Percentiles rank a stretch among this genome's conserved stretches.
Evolutionary conservation across 2,888 invertebrate species (phyloP).

Genomic region (Meliscaeva auricollis): DNA sequence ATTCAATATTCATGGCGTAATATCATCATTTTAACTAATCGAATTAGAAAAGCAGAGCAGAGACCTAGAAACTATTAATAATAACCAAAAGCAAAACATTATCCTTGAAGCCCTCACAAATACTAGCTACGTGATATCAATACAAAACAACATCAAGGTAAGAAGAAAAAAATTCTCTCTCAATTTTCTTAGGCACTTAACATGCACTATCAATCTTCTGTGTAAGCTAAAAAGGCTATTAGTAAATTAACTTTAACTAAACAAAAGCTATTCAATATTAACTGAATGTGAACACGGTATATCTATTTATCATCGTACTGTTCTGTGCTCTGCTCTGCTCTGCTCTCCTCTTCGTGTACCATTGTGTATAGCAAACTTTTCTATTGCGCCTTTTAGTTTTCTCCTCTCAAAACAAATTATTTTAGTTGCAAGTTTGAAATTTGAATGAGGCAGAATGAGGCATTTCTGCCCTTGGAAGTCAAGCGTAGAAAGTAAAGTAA

Average conservation of each 20-base stretch:
- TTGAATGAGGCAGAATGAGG: too few species aligned
- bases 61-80: conserved; percentile 9
- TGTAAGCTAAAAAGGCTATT: conserved; percentile 27
- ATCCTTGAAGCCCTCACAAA: conserved; percentile 11
- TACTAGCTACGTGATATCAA: conserved; percentile 26
- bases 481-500: too few species aligned
- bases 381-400: too few species aligned
- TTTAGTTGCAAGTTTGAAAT: conserved; percentile 2
- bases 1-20: conserved; percentile 1
- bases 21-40: conserved; percentile 4
- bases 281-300: conserved; percentile 5
- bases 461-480: too few species aligned
- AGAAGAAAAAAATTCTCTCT: conserved; percentile 2
- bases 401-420: not conserved
- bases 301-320: conserved; percentile 29
- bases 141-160: conserved; percentile 11
- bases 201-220: conserved; percentile 37
- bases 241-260: conserved; percentile 29
- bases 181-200: conserved; percentile 15
- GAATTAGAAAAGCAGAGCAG: not conserved
- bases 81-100: conserved; percentile 2
- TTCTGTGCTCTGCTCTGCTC: not conserved
- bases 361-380: not conserved
- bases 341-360: not conserved
- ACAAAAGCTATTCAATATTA: conserved; percentile 42